These are phyloP conservation scores for Noctuana brunneofusca DNA, from an alignment of 2,888 invertebrate genomes.

Conservation along the genomic window DNA sequence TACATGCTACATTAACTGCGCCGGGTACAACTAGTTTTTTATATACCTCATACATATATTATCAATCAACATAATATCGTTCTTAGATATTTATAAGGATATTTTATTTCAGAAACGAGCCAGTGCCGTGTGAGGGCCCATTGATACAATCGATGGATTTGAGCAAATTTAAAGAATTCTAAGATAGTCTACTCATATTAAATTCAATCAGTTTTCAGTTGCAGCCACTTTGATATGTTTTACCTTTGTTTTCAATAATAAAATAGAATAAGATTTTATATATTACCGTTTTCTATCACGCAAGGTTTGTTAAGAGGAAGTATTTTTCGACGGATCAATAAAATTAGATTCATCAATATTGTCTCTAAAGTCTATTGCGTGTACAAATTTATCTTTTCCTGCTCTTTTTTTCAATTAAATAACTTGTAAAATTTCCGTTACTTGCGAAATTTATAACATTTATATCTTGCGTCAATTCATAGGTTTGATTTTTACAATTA, in stretches of 20 bases:
- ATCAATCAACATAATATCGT: neutral
- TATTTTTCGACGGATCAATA: neutral
- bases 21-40: no score
- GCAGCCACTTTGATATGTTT: neutral
- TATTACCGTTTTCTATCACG: neutral
- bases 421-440: slow-evolving; percentile 5
- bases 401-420: neutral
- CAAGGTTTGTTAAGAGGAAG: neutral
- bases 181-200: neutral
- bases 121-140: slow-evolving; percentile 83
- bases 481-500: slow-evolving; percentile 46
- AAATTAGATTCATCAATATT: slow-evolving; percentile 44
- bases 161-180: slow-evolving; percentile 80
- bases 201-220: neutral
- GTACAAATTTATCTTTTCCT: neutral
- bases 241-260: neutral
- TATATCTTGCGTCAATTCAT: neutral
- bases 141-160: slow-evolving; percentile 85
- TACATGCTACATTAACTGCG: no score
- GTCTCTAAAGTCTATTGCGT: slow-evolving; percentile 19
- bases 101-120: slow-evolving; percentile 82
- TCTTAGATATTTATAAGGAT: neutral
- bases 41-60: neutral
- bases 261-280: neutral
- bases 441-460: neutral